phyloP scores from a whole-genome alignment of 2,113 vertebrate genomes.

The Myanophis thanlyinensis region DNA sequence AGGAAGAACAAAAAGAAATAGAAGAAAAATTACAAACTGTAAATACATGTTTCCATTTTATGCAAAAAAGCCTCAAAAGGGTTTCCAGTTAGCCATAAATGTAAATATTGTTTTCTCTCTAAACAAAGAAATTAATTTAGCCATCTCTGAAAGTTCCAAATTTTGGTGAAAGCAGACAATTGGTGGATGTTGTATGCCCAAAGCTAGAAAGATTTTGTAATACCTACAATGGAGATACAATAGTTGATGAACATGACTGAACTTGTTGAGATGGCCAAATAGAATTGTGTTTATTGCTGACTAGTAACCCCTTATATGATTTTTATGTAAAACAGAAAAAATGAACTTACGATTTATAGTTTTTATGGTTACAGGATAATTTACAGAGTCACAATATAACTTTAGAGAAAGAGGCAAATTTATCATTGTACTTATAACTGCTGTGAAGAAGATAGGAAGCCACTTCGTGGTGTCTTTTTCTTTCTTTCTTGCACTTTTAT shows the following conservation, averaged over 20 bases:
- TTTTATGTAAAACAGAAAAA: too few relatives aligned
- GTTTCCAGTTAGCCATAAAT: background rate
- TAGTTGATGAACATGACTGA: background rate
- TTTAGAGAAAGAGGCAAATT: too few relatives aligned
- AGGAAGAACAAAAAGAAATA: background rate
- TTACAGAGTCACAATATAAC: too few relatives aligned
- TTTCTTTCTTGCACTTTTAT: too few relatives aligned
- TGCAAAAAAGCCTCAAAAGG: background rate
- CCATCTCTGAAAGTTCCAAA: background rate
- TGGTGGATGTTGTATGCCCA: background rate
- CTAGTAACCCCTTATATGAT: too few relatives aligned
- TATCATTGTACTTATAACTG: too few relatives aligned
- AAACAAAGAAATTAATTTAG: background rate
- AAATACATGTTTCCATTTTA: background rate
- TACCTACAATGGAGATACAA: background rate
- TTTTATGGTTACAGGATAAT: too few relatives aligned
- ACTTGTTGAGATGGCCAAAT: background rate
- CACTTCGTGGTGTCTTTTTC: too few relatives aligned
- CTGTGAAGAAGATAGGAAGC: too few relatives aligned
- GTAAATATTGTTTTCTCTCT: background rate
- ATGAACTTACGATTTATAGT: too few relatives aligned
- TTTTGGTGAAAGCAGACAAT: background rate
- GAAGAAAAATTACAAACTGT: background rate
- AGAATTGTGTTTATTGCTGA: background rate
- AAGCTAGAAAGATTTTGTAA: background rate